Percentiles rank a stretch among this genome's conserved stretches.
Conservation (phyloP, 2,797 vertebrate genomes). For the Arctocebus calabarensis region DNA sequence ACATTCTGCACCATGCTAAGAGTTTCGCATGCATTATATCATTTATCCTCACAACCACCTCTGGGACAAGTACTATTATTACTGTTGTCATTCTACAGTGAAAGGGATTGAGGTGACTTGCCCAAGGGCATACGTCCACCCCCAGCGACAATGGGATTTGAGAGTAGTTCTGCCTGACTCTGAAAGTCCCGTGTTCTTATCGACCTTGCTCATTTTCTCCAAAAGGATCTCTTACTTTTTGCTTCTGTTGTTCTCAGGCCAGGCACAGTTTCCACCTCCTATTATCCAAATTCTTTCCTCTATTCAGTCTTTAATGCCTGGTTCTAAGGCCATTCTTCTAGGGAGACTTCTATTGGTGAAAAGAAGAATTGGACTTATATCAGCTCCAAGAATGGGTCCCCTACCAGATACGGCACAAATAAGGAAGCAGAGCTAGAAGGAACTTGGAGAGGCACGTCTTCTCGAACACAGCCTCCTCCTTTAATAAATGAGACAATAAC, state of each 20-base stretch:
- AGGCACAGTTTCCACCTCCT: neutral
- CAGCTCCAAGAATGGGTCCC: neutral
- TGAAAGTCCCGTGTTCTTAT: neutral
- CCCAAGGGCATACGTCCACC: neutral
- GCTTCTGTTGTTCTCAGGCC: neutral
- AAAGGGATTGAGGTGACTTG: slow-evolving; percentile 38
- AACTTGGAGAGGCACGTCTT: neutral
- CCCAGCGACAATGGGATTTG: neutral
- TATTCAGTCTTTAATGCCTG: neutral
- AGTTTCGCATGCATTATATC: neutral
- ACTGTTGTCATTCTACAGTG: neutral
- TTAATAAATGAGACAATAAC: neutral
- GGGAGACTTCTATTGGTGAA: neutral
- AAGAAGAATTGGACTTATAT: neutral
- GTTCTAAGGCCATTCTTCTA: slow-evolving; percentile 7
- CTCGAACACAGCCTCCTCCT: neutral
- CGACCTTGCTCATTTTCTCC: neutral
- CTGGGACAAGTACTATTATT: neutral
- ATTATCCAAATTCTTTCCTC: slow-evolving; percentile 38
- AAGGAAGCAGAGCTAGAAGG: neutral
- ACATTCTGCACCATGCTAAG: neutral
- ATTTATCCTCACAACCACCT: neutral
- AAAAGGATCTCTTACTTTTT: slow-evolving; percentile 35
- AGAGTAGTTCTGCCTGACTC: neutral
- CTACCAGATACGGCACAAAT: neutral